Base-by-base conservation (phyloP, 92 coral and sea anemone species). In the Palythoa heliodiscus region DNA sequence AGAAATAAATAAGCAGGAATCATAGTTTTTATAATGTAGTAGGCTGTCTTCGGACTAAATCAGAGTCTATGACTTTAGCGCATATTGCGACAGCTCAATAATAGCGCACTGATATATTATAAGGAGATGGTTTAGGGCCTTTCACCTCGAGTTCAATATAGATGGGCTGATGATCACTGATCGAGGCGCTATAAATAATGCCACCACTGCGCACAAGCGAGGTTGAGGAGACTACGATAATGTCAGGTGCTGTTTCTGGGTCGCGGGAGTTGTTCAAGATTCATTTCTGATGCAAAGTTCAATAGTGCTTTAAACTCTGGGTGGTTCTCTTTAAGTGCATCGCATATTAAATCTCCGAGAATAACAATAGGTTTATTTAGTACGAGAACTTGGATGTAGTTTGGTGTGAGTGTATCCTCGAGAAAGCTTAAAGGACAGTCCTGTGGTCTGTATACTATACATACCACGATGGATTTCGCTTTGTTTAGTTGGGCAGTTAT, bases 141-240 rank as follows among this genome's bases (percentile, higher is more conserved):
- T 84, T 84, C 87, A 84, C 71, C 81, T 84, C 73, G 53, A 83
- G 61, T 55, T 73, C 73, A 52, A 54, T 67, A 40, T n/a, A 85
- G 43, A 75, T 71, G 19, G 82, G 88, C 43, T 58, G 58, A 64
- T 85, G 75, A 23, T 85, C 88, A 55, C 76, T 73, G 38, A 84
- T 74, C 57, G 82, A 47, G 55, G 71, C 69, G 70, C 74, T 85
- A 16, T 11, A 52, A 52, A 37, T 12, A 43, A 85, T 82, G 78
- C 64, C 88, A 52, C 60, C 74, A 43, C 60, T 72, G 57, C 82
- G 60, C 15, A 85, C 88, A 38, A 63, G 73, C 52, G 58, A 55
- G 38, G 52, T 50, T 5, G 81, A 73, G 48, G 80, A 73, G 39
- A 73, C 82, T n/a, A 84, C 3, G 58, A 84, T 57, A 61, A 84